Evolutionary conservation across 2,888 invertebrate genomes (phyloP).

Genomic region (Drosophila cognata): DNA sequence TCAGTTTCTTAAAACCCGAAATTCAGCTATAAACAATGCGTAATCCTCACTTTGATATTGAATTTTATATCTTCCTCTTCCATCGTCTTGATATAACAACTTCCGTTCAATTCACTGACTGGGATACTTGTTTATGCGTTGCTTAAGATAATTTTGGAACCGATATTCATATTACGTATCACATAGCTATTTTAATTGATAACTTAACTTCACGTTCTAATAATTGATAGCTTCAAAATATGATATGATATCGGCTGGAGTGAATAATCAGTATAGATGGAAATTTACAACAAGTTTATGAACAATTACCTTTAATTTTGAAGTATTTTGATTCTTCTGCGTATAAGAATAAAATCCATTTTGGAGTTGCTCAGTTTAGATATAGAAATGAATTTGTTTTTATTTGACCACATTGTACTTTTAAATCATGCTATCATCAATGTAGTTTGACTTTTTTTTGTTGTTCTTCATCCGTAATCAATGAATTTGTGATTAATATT

Average conservation of each 20-base stretch:
- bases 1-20: slow-evolving; percentile 21
- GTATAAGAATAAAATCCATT: not conserved
- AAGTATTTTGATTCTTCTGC: not conserved
- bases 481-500: slow-evolving; percentile 1
- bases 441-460: not conserved
- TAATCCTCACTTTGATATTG: not conserved
- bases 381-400: not conserved
- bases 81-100: not conserved
- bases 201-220: slow-evolving; percentile 12
- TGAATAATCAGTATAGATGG: not conserved
- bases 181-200: slow-evolving; percentile 17
- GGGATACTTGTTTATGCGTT: not conserved
- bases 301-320: not conserved
- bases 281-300: not conserved
- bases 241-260: slow-evolving; percentile 6
- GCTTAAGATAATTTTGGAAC: not conserved
- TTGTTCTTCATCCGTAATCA: not conserved
- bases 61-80: not conserved
- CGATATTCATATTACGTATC: slow-evolving; percentile 1
- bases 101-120: not conserved
- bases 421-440: not conserved
- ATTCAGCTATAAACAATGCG: not conserved
- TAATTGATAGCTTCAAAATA: slow-evolving; percentile 13
- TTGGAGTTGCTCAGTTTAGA: not conserved
- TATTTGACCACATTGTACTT: not conserved